Percentiles rank a stretch among this genome's conserved stretches.
Conservation (phyloP, 2,113 vertebrate species). For the Orientallactaga bullata region DNA sequence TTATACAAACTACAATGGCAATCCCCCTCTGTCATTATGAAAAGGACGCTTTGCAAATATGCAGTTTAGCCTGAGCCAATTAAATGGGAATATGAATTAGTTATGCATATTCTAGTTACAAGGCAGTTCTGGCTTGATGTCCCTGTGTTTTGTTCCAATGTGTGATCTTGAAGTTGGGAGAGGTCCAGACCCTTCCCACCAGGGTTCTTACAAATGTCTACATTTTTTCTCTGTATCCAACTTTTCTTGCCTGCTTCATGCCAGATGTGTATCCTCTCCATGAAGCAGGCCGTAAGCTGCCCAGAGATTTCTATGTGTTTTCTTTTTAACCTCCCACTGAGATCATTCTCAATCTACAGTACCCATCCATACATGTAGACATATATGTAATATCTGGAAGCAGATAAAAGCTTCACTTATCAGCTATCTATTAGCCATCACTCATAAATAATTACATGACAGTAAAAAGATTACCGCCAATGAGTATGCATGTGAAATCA, state of each 20-base stretch:
- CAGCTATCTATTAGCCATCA: neutral
- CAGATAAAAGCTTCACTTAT: neutral
- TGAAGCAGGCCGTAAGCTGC: neutral
- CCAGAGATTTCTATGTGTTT: neutral
- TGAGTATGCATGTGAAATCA: neutral
- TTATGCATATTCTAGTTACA: neutral
- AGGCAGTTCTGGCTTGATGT: neutral
- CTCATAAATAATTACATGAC: neutral
- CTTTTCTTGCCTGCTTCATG: neutral
- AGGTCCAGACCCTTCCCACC: neutral
- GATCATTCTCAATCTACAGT: neutral
- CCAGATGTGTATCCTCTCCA: accelerated
- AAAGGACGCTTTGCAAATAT: neutral
- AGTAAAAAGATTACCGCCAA: neutral
- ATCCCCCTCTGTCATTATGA: neutral
- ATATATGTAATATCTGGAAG: neutral
- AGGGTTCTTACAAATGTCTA: neutral
- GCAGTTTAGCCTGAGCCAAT: neutral
- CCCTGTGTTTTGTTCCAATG: neutral
- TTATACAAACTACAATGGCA: neutral
- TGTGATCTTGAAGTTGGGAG: neutral
- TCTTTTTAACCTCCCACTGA: neutral
- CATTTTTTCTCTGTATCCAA: neutral
- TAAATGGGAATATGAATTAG: neutral
- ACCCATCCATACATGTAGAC: neutral